Base-by-base conservation (phyloP, 2,113 vertebrate genomes). In the Clarias macrocephalus region DNA sequence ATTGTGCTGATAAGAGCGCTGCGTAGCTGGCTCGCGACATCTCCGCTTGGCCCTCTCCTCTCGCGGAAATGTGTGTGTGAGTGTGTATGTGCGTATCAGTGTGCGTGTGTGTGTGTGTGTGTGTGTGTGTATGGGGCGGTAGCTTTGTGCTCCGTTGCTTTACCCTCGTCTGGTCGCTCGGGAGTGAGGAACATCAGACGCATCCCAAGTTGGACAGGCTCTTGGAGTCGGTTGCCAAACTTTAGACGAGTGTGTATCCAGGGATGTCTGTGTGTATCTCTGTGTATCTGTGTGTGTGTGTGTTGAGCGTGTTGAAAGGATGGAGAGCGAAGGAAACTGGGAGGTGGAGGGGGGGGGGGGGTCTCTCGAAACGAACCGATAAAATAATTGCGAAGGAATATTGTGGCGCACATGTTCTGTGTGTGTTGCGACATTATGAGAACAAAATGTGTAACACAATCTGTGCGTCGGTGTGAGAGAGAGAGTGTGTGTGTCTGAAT, bases 1-100 rank as follows among this genome's bases (percentile, higher is more conserved):
- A 93, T 93, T 93, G 93, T 89, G 37, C 85, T 91, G 93, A 94
- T 94, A 94, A 93, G 93, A 84, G 91, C 88, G 91, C 85, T 89
- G 93, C 92, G 93, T 90, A 93, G 90, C 92, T 90, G 2, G 75
- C 88, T 90, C 89, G 83, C 87, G 72, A 87, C 91, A 91, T 88
- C 89, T 88, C 93, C 91, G 87, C 84, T 86, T 68, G 82, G 87
- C 59, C 84, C 75, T 66, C 65, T 85, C 65, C 56, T 48, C 66
- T 62, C 59, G 80, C 81, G 66, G 63, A 84, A 86, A 80, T 85
- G 79, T 86, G 66, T 79, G 60, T 81, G 84, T 28, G 28, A 33
- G 88, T 80, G 79, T 87, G 86, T 87, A 52, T 84, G 57, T 82
- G 82, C 60, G 76, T 63, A 63, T 85, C 33, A 65, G 77, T 82